A percentile compares a stretch with the other conserved stretches of the same genome.
Conservation (phyloP, 2,888 invertebrate genomes). For the Watsonalla binaria region DNA sequence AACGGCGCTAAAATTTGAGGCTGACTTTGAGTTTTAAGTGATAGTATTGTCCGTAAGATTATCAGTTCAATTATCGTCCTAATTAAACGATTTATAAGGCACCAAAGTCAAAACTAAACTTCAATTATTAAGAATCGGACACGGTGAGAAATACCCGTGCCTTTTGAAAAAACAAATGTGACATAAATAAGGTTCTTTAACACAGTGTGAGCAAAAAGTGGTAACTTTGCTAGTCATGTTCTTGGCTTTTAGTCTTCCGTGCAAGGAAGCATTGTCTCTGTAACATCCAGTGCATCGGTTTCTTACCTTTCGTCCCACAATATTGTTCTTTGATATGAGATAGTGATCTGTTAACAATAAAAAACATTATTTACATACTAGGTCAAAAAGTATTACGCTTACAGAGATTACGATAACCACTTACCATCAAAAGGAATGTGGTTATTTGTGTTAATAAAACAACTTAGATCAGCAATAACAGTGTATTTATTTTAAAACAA, state of each 20-base stretch:
- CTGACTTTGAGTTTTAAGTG: too few relatives aligned
- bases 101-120: too few relatives aligned
- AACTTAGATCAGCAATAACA: background rate
- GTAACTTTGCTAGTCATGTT: conserved; percentile 20
- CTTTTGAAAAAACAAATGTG: conserved; percentile 15
- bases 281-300: conserved; percentile 27
- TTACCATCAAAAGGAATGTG: too few relatives aligned
- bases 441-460: background rate
- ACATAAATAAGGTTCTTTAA: conserved; percentile 7
- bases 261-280: conserved; percentile 19
- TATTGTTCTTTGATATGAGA: conserved; percentile 6
- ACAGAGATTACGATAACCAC: too few relatives aligned
- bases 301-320: conserved; percentile 10
- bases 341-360: background rate
- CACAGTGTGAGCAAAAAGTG: conserved; percentile 17
- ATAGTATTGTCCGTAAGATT: too few relatives aligned
- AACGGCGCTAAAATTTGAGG: too few relatives aligned
- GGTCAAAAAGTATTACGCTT: too few relatives aligned
- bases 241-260: conserved; percentile 20
- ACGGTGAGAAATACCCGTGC: background rate
- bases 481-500: background rate
- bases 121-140: background rate
- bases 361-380: background rate
- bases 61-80: too few relatives aligned
- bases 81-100: too few relatives aligned